Base-by-base conservation (phyloP, 1,140 invertebrate species). In the Drosophila virilis region DNA sequence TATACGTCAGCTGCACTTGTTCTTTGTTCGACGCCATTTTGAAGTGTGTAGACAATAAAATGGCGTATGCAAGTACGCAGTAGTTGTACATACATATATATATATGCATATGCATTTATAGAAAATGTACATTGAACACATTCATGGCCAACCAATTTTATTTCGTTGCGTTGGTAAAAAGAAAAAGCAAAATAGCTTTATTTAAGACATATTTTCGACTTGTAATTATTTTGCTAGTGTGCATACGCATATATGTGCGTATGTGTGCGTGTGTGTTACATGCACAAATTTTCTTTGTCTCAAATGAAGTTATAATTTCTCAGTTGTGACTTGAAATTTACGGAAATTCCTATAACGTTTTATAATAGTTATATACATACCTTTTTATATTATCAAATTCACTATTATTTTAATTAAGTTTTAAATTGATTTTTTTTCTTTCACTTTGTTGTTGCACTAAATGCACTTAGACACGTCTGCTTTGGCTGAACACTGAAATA, bases 51-150 rank as follows among this genome's bases (percentile, higher is more conserved):
- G 15, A 50, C 8, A 9, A 35, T 13, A 71, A 71, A 59, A 68
- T 69, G 57, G 57, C 66, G 57, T 43, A 45, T 28, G 10, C 28
- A 22, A 50, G 4, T 38, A 42, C 35, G 15, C 28, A 52, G 12
- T 15, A 40, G 10, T 10, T n/a, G 37, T 5, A 38, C 13, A 2
- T 38, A 93, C 97, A 78, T 8, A 55, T 2, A 2, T 10, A 7
- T 12, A 22, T 40, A 10, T 35, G 15, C 9, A 46, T 10, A 46
- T 50, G 48, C 48, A n/a, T 32, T 32, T 57, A 32, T 7, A 8
- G 9, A 8, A 42, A 33, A 15, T 15, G 45, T 15, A 33, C 6
- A 58, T 28, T 17, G 1, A 28, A 5, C 22, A 28, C 5, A 28
- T 28, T 28, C 22, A 28, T 28, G 22, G 22, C 22, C 22, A 28